A percentile compares a stretch with the other conserved stretches of the same genome.
Evolutionary conservation across 2,888 invertebrate species (phyloP).

Genomic region (Alloscopus bannaensis): DNA sequence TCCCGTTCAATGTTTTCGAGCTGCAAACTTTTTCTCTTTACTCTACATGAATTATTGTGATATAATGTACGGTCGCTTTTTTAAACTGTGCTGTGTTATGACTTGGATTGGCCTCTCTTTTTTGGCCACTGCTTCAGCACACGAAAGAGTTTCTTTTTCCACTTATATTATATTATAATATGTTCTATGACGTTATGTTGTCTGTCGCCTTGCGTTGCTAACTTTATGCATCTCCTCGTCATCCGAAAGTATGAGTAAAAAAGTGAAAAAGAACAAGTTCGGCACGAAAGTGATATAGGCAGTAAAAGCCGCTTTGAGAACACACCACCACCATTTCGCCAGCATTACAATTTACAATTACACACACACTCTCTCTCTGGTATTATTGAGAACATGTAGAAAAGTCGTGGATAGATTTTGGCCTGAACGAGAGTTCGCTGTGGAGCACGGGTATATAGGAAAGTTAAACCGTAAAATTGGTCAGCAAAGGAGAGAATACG

Average conservation of each 20-base stretch:
- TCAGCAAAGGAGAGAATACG: conserved; percentile 11
- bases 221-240: conserved; percentile 1
- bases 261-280: conserved; percentile 36
- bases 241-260: conserved; percentile 13
- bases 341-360: not conserved
- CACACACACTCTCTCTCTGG: conserved; percentile 1
- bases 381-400: conserved; percentile 2
- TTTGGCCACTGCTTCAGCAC: conserved; percentile 41
- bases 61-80: conserved; percentile 39
- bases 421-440: not conserved
- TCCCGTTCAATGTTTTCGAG: conserved; percentile 52
- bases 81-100: conserved; percentile 43
- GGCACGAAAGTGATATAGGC: conserved; percentile 40
- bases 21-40: conserved; percentile 37
- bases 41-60: conserved; percentile 6
- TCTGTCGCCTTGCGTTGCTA: conserved; percentile 19
- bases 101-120: conserved; percentile 49
- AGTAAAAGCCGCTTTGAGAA: conserved; percentile 45
- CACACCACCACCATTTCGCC: not conserved
- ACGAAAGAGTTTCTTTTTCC: conserved; percentile 40
- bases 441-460: not conserved
- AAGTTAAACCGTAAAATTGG: conserved; percentile 11
- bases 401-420: conserved; percentile 25
- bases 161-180: conserved; percentile 49
- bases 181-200: too few species aligned